phyloP scores from a whole-genome alignment of 2,888 invertebrate species.

The Trissolcus japonicus region DNA sequence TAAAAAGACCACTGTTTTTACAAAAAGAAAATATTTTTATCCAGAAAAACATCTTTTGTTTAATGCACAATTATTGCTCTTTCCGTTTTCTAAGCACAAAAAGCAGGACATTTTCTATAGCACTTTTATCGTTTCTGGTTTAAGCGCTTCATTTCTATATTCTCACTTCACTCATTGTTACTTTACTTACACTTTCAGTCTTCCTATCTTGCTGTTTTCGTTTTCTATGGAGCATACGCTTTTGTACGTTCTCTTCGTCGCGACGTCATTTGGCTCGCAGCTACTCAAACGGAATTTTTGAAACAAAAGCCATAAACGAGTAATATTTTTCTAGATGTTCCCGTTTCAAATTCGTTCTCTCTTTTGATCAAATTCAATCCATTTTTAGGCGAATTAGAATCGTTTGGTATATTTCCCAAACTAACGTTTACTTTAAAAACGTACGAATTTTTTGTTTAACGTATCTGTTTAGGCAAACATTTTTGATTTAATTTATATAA shows the following conservation, averaged over 20 bases:
- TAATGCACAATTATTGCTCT: constrained; percentile 59
- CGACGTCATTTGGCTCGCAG: constrained; percentile 36
- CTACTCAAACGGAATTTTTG: constrained; percentile 23
- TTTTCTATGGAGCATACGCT: constrained; percentile 23
- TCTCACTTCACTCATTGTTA: constrained; percentile 42
- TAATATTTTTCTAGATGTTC: background rate
- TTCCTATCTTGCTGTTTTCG: constrained; percentile 26
- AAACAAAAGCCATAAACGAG: constrained; percentile 12
- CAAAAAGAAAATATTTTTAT: constrained; percentile 60
- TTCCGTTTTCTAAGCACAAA: constrained; percentile 35
- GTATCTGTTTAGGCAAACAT: too few species aligned
- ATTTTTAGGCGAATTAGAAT: background rate
- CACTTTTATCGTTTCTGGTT: constrained; percentile 33
- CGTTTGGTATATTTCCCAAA: too few species aligned
- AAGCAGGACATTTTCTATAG: constrained; percentile 48
- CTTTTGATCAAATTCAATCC: background rate
- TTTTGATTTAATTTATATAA: too few species aligned
- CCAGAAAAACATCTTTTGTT: constrained; percentile 65
- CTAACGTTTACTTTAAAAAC: too few species aligned
- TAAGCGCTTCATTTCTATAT: constrained; percentile 42
- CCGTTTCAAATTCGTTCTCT: too few species aligned
- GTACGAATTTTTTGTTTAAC: too few species aligned
- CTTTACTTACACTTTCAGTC: constrained; percentile 32
- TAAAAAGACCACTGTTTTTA: constrained; percentile 24
- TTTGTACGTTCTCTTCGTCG: constrained; percentile 30